These are phyloP conservation scores for Yponomeuta plumbellus DNA, from an alignment of 2,888 invertebrate species.

Conservation along the genomic window DNA sequence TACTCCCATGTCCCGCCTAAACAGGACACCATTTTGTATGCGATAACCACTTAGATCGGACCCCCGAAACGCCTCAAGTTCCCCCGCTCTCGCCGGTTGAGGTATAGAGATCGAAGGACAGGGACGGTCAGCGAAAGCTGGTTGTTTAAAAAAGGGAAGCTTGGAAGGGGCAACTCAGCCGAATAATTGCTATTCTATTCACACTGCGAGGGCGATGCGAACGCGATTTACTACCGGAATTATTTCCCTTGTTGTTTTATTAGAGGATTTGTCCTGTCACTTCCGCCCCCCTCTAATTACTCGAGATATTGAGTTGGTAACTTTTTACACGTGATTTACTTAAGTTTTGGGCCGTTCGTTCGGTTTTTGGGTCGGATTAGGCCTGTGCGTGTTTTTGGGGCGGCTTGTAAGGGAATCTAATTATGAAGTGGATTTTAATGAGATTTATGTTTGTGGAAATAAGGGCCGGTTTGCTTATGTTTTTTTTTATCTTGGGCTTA, in stretches of 20 bases:
- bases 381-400: constrained; percentile 23
- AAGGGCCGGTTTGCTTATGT: not conserved
- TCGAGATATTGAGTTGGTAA: constrained; percentile 59
- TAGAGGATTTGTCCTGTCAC: constrained; percentile 68
- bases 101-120: not conserved
- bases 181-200: constrained; percentile 77
- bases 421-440: constrained; percentile 41
- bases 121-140: constrained; percentile 4
- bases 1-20: constrained; percentile 17
- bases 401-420: constrained; percentile 36
- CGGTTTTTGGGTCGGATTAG: constrained; percentile 44
- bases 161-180: constrained; percentile 55
- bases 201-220: constrained; percentile 55
- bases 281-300: constrained; percentile 68
- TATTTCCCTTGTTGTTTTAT: constrained; percentile 77
- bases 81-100: constrained; percentile 1
- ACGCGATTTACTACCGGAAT: constrained; percentile 69
- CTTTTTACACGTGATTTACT: constrained; percentile 60
- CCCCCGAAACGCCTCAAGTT: not conserved
- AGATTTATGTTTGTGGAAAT: constrained; percentile 28
- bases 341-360: constrained; percentile 38
- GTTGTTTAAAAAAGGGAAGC: constrained; percentile 19
- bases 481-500: not conserved
- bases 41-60: constrained; percentile 5
- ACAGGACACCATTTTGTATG: constrained; percentile 15